phyloP scores from a whole-genome alignment of 2,888 invertebrate species.

The Drosophila recens region DNA sequence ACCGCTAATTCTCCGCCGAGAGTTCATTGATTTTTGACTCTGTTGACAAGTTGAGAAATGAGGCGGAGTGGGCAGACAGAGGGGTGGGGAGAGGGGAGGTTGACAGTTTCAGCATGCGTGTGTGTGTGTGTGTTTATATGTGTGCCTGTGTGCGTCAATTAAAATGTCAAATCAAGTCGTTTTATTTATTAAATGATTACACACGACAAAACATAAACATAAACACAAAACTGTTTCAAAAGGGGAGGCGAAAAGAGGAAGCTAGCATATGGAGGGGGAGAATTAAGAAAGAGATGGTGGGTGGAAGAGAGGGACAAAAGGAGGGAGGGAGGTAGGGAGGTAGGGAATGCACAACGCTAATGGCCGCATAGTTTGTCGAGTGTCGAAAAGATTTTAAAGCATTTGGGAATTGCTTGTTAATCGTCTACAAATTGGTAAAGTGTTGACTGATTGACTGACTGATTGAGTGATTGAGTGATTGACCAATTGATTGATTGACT shows the following conservation, averaged over 20 bases:
- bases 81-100: neutral
- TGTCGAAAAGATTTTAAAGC: constrained; percentile 36
- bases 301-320: no score
- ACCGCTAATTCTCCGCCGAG: constrained; percentile 61
- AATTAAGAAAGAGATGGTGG: neutral
- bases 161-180: constrained; percentile 78
- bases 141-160: constrained; percentile 65
- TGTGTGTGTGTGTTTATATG: neutral
- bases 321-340: neutral
- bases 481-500: constrained; percentile 25
- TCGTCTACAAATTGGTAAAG: constrained; percentile 48
- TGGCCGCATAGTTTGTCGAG: constrained; percentile 47
- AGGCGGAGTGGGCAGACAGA: neutral
- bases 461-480: constrained; percentile 38
- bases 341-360: constrained; percentile 17
- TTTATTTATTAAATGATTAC: constrained; percentile 78
- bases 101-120: neutral
- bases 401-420: constrained; percentile 49
- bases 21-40: constrained; percentile 77
- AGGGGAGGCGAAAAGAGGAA: constrained; percentile 3
- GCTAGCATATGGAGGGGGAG: neutral
- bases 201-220: constrained; percentile 49
- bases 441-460: constrained; percentile 46
- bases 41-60: constrained; percentile 34
- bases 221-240: constrained; percentile 1